These are phyloP conservation scores for Pelusios castaneus DNA, from an alignment of 2,113 vertebrate genomes.

Conservation along the genomic window DNA sequence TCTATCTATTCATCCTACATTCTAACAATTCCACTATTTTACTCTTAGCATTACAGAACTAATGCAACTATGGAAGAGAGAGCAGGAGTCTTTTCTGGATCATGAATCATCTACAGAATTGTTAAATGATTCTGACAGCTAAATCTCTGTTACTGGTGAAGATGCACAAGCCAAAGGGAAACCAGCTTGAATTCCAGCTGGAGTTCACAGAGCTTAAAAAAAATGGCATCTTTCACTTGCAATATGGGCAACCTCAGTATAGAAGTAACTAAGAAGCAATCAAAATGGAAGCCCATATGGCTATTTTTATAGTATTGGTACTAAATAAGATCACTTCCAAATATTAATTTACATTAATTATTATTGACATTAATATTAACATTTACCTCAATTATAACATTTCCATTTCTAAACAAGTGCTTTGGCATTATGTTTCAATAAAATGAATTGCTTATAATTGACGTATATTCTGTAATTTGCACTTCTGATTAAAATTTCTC, in stretches of 20 bases:
- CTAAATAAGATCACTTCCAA: background rate
- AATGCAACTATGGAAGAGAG: background rate
- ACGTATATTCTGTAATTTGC: background rate
- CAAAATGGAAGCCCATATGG: background rate
- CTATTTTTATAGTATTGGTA: background rate
- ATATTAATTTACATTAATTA: background rate
- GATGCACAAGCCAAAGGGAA: background rate
- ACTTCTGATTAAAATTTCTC: background rate
- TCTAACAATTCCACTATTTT: background rate
- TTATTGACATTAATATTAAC: background rate
- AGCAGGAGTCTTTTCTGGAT: background rate
- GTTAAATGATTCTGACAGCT: background rate
- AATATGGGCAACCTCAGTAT: background rate
- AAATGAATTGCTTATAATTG: background rate
- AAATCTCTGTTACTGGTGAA: background rate
- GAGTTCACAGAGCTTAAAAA: background rate
- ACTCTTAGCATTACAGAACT: background rate
- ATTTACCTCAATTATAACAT: background rate
- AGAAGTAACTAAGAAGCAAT: background rate
- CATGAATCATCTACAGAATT: background rate
- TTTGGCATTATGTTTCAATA: background rate
- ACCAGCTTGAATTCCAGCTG: background rate
- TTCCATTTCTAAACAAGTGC: background rate
- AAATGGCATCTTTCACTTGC: background rate
- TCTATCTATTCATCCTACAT: background rate